Evolutionary conservation across 30 jellyfish, hydroid and myxozoan genomes (phyloP).

Genomic region (Calvadosia cruxmelitensis): DNA sequence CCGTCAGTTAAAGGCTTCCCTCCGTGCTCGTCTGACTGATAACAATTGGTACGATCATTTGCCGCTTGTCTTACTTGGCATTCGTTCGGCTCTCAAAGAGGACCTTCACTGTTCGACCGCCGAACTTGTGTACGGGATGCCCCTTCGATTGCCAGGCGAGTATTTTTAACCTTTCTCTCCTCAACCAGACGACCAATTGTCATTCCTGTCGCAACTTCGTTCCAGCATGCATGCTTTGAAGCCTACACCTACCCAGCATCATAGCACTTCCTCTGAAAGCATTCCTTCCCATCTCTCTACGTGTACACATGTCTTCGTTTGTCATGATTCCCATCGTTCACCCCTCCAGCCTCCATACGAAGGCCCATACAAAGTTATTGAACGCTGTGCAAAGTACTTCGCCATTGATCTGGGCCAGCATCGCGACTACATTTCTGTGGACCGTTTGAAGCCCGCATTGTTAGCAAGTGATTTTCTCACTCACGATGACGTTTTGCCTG

Average conservation of each 20-base stretch:
- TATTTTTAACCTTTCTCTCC: not conserved
- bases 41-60: constrained; percentile 21
- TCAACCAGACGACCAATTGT: too few relatives aligned
- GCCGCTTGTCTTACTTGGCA: constrained; percentile 18
- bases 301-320: constrained; percentile 24
- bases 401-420: too few relatives aligned
- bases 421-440: too few relatives aligned
- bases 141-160: constrained; percentile 18
- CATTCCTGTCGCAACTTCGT: too few relatives aligned
- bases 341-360: too few relatives aligned
- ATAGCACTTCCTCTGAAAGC: not conserved
- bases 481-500: not conserved
- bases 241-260: constrained; percentile 9
- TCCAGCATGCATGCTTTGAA: too few relatives aligned
- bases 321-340: constrained; percentile 31
- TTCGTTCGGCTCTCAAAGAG: constrained; percentile 13
- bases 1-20: constrained; percentile 17
- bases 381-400: too few relatives aligned
- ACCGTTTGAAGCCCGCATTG: too few relatives aligned
- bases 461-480: too few relatives aligned
- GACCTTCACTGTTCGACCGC: constrained; percentile 29
- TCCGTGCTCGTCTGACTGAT: constrained; percentile 12
- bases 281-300: constrained; percentile 6
- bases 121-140: constrained; percentile 21
- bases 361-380: too few relatives aligned